A percentile compares a stretch with the other conserved stretches of the same genome.
phyloP scores from a whole-genome alignment of 53 echinoderm and acorn worm genomes.

The Holothuria scabra region DNA sequence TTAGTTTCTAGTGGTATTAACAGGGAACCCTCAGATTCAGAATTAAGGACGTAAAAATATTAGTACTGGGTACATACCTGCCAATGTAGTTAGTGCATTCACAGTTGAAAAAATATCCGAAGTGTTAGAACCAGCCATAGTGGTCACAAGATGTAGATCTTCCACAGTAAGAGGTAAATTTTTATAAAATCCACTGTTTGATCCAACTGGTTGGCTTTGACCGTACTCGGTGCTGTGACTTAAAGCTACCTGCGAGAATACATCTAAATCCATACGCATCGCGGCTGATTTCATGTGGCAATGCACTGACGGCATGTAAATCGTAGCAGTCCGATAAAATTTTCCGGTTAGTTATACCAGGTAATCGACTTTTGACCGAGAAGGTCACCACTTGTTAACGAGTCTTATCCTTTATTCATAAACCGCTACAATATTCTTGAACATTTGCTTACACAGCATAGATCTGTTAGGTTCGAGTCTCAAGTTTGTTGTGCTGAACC shows the following conservation, averaged over 20 bases:
- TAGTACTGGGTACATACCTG: constrained; percentile 14
- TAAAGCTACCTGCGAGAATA: constrained; percentile 87
- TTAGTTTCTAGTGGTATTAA: no score
- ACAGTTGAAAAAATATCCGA: constrained; percentile 45
- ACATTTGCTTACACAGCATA: not conserved
- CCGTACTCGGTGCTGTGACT: constrained; percentile 82
- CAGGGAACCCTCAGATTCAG: no score
- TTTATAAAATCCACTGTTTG: constrained; percentile 32
- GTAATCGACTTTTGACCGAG: constrained; percentile 44
- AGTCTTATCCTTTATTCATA: constrained; percentile 36
- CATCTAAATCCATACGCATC: constrained; percentile 98
- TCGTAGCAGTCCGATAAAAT: constrained; percentile 14
- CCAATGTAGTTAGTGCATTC: constrained; percentile 2
- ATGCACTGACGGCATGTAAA: constrained; percentile 47
- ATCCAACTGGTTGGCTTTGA: constrained; percentile 41
- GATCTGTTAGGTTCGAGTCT: not conserved
- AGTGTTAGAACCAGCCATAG: constrained; percentile 29
- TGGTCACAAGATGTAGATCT: not conserved
- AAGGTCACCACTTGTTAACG: constrained; percentile 14
- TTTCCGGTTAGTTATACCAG: constrained; percentile 26
- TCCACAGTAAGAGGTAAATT: constrained; percentile 33
- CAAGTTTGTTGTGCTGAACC: constrained; percentile 21
- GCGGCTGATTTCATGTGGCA: constrained; percentile 69
- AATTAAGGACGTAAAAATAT: not conserved
- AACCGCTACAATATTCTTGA: not conserved